Conservation (phyloP, 1,140 invertebrate genomes). For the Laupala kohalensis region DNA sequence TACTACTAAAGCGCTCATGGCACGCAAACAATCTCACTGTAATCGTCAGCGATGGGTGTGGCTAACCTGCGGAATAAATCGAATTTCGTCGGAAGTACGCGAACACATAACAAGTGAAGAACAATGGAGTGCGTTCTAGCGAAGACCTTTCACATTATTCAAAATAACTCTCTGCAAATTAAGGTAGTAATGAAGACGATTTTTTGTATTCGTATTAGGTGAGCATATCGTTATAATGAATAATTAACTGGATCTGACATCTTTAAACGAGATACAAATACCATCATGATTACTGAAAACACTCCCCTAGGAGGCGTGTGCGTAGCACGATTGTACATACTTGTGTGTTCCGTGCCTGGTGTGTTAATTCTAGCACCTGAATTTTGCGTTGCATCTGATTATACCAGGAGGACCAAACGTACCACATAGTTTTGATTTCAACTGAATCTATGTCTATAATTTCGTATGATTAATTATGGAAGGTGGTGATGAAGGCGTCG, state of each 20-base stretch:
- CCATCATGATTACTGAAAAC: too few relatives aligned
- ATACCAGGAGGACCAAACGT: too few relatives aligned
- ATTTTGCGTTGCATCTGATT: too few relatives aligned
- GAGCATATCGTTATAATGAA: not conserved
- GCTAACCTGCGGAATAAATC: not conserved
- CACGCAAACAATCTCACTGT: not conserved
- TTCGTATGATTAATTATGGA: not conserved
- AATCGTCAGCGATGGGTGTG: not conserved
- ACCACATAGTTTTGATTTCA: not conserved
- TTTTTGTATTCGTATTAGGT: too few relatives aligned
- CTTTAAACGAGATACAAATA: too few relatives aligned
- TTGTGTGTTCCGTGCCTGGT: not conserved
- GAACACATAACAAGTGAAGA: not conserved
- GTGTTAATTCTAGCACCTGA: not conserved
- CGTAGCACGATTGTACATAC: not conserved
- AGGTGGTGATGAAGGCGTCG: not conserved
- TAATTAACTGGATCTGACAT: not conserved
- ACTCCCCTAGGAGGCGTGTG: too few relatives aligned
- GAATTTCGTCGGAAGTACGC: not conserved
- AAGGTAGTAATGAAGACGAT: not conserved
- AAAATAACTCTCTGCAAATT: not conserved
- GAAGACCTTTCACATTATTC: not conserved
- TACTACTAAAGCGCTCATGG: not conserved
- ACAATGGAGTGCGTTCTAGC: too few relatives aligned
- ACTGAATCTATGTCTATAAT: too few relatives aligned